Evolutionary conservation across 2,888 invertebrate genomes (phyloP).

Genomic region (Phortica magna): DNA sequence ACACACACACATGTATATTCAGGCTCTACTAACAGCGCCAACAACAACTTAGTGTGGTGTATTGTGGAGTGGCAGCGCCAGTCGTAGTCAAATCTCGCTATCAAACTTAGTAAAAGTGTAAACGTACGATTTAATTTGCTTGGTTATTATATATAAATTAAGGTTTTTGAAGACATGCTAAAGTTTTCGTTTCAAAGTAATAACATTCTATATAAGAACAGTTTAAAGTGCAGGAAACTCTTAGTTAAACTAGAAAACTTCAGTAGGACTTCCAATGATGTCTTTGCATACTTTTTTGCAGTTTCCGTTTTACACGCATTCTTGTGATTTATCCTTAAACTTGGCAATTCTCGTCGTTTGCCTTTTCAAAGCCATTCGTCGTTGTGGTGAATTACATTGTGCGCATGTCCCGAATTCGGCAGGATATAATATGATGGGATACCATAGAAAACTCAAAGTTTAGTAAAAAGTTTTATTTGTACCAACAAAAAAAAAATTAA

Average conservation of each 20-base stretch:
- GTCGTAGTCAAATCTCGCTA: neutral
- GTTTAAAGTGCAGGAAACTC: neutral
- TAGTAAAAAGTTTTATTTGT: neutral
- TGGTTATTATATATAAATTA: too few species aligned
- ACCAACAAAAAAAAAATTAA: too few species aligned
- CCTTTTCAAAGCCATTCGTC: conserved; percentile 31
- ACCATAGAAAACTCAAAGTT: neutral
- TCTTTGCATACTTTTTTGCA: conserved; percentile 10
- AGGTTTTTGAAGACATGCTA: too few species aligned
- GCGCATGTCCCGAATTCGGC: conserved; percentile 56
- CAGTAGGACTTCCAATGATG: neutral
- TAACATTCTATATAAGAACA: too few species aligned
- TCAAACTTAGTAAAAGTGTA: too few species aligned
- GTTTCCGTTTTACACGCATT: conserved; percentile 29
- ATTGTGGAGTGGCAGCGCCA: conserved; percentile 3
- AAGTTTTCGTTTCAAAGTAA: too few species aligned
- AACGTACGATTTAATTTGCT: too few species aligned
- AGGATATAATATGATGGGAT: conserved; percentile 23
- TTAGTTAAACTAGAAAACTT: neutral
- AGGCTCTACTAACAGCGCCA: too few species aligned
- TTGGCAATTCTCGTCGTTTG: conserved; percentile 54
- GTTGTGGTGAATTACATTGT: conserved; percentile 52
- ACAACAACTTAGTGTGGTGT: conserved; percentile 1
- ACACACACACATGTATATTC: too few species aligned
- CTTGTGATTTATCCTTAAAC: conserved; percentile 68